phyloP scores from a whole-genome alignment of 2,113 vertebrate species.

The Oreochromis aureus region DNA sequence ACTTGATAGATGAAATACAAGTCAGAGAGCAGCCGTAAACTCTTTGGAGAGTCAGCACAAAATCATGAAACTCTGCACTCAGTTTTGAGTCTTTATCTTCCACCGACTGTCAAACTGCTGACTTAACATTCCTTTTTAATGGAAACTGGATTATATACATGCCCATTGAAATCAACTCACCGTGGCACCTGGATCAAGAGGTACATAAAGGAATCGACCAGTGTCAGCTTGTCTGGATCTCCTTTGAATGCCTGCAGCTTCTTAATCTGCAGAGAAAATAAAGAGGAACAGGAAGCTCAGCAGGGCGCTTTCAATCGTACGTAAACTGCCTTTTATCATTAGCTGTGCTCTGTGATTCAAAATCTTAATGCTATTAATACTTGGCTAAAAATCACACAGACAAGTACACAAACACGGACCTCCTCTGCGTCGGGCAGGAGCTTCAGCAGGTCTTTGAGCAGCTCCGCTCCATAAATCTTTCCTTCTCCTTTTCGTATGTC shows the following conservation, averaged over 20 bases:
- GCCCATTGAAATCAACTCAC: constrained; percentile 68
- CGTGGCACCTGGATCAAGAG: constrained; percentile 90
- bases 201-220: constrained; percentile 93
- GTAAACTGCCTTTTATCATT: not conserved
- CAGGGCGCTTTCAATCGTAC: not conserved
- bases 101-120: not conserved
- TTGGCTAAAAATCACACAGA: not conserved
- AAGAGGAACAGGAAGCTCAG: constrained; percentile 17
- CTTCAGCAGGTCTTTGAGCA: constrained; percentile 89
- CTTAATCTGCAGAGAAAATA: constrained; percentile 76
- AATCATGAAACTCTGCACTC: not conserved
- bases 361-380: not conserved
- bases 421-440: constrained; percentile 90
- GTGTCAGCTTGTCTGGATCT: constrained; percentile 86
- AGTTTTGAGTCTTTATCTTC: not conserved
- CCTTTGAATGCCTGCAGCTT: constrained; percentile 87
- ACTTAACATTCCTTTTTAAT: not conserved
- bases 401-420: constrained; percentile 64
- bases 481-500: constrained; percentile 85
- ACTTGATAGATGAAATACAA: not conserved
- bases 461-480: constrained; percentile 82
- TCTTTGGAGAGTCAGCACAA: not conserved
- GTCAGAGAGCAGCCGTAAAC: not conserved
- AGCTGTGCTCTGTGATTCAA: not conserved
- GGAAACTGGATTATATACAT: not conserved